Evolutionary conservation across 2,888 invertebrate species (phyloP).

Genomic region (Epinotia bilunana): DNA sequence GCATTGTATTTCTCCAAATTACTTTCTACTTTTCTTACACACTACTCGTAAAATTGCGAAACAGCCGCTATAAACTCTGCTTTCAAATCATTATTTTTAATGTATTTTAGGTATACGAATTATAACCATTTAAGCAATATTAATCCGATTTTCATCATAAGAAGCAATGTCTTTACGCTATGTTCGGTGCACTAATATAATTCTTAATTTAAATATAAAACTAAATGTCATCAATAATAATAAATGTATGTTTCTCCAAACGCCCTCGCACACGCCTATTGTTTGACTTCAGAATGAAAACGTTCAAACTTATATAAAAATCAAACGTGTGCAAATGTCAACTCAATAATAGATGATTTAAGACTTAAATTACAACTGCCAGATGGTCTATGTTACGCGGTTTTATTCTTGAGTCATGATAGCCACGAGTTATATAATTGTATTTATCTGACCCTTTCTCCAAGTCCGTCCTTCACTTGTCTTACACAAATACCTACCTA

Average conservation of each 20-base stretch:
- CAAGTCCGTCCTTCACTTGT: conserved; percentile 34
- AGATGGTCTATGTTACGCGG: not conserved
- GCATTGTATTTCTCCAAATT: not conserved
- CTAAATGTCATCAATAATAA: conserved; percentile 22
- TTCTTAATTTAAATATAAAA: conserved; percentile 43
- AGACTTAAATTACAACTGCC: not conserved
- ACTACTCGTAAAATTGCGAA: not conserved
- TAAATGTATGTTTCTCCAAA: not conserved
- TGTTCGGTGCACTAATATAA: conserved; percentile 43
- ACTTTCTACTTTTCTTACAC: not conserved
- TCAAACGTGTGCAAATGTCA: not conserved
- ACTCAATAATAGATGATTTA: not conserved
- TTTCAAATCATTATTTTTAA: conserved; percentile 1
- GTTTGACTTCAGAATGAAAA: conserved; percentile 1
- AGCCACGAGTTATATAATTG: not conserved
- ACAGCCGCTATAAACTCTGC: not conserved
- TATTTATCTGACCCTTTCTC: conserved; percentile 23
- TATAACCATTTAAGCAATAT: conserved; percentile 30
- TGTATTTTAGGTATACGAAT: conserved; percentile 29
- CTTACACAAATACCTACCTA: conserved; percentile 3
- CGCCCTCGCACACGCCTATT: too few species aligned
- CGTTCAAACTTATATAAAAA: not conserved
- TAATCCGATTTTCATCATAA: conserved; percentile 18
- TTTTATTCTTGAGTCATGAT: not conserved
- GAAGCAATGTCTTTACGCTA: conserved; percentile 40